Evolutionary conservation across 1,140 invertebrate genomes (phyloP).

Genomic region (Cydia splendana): DNA sequence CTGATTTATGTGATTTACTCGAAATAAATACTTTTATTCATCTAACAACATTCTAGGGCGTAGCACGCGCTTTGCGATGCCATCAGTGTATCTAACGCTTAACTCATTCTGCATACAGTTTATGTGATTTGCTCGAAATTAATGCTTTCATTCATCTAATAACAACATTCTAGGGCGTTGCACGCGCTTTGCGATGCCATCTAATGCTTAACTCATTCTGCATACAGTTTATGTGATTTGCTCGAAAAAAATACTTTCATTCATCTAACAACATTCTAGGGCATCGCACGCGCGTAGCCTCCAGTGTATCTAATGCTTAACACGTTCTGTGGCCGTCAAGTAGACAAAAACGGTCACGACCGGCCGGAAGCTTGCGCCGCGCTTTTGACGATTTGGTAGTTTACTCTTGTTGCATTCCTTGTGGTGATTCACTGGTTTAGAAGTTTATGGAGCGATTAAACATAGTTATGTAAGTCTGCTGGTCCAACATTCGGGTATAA

Average conservation of each 20-base stretch:
- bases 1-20: background rate
- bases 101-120: no score
- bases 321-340: constrained; percentile 1
- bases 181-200: background rate
- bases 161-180: no score
- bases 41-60: no score
- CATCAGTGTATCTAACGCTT: no score
- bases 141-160: background rate
- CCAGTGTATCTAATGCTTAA: background rate
- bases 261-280: no score
- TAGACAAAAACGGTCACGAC: constrained; percentile 18
- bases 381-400: background rate
- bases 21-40: background rate
- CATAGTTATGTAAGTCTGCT: background rate
- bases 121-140: background rate
- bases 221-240: no score
- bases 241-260: background rate
- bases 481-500: no score
- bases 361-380: constrained; percentile 9
- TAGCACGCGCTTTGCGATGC: no score
- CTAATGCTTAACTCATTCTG: background rate
- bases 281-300: background rate
- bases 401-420: constrained; percentile 19
- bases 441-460: background rate
- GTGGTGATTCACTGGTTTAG: background rate